phyloP scores from a whole-genome alignment of 2,113 vertebrate species.

The Apteryx owenii region DNA sequence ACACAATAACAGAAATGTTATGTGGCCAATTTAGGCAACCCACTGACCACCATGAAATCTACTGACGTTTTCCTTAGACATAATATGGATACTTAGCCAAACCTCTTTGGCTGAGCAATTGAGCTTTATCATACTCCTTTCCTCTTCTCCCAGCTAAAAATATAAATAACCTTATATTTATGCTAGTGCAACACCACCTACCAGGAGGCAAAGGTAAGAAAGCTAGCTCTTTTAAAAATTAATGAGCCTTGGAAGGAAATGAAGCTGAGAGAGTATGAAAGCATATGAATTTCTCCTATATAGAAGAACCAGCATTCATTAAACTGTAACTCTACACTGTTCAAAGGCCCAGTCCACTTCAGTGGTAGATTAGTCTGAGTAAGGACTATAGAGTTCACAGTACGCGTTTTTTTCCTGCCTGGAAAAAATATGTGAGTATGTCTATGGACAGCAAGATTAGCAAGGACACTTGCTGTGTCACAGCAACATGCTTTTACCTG shows the following conservation, averaged over 20 bases:
- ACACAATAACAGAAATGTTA: not conserved
- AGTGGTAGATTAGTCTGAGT: slow-evolving; percentile 19
- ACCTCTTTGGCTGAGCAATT: slow-evolving; percentile 28
- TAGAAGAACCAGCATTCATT: slow-evolving; percentile 66
- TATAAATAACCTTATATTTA: slow-evolving; percentile 57
- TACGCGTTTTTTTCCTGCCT: not conserved
- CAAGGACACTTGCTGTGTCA: slow-evolving; percentile 18
- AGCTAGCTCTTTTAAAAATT: slow-evolving; percentile 69
- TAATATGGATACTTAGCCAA: slow-evolving; percentile 48
- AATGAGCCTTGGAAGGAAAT: slow-evolving; percentile 73
- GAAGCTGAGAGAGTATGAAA: slow-evolving; percentile 70
- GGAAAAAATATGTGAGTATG: slow-evolving; percentile 45
- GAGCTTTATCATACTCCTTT: slow-evolving; percentile 53
- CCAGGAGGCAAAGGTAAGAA: slow-evolving; percentile 65
- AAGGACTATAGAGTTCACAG: not conserved
- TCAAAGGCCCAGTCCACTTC: slow-evolving; percentile 52
- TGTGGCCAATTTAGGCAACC: slow-evolving; percentile 2
- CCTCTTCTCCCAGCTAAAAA: slow-evolving; percentile 45
- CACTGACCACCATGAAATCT: slow-evolving; percentile 31
- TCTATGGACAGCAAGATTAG: slow-evolving; percentile 14
- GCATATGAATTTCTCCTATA: slow-evolving; percentile 60
- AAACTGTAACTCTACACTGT: slow-evolving; percentile 59
- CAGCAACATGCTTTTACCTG: not conserved
- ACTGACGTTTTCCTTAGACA: not conserved
- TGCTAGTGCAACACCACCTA: slow-evolving; percentile 65